Percentiles rank a stretch among this genome's conserved stretches.
Evolutionary conservation across 2,797 vertebrate species (phyloP).

Genomic region (Enteromius trimaculatus): DNA sequence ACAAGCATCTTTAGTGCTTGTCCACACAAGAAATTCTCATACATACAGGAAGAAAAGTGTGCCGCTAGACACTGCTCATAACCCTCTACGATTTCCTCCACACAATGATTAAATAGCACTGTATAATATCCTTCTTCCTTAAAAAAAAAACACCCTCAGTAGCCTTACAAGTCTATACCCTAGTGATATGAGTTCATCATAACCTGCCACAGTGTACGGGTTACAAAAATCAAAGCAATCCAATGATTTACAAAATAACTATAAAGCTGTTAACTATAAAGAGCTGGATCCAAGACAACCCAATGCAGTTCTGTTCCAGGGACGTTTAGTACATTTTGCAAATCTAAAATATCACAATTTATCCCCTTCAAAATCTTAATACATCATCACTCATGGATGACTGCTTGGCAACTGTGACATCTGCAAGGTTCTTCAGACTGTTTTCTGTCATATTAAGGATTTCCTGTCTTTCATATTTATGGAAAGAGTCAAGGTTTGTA

Average conservation of each 20-base stretch:
- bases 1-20: neutral
- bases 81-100: slow-evolving; percentile 72
- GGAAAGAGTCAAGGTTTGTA: neutral
- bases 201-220: neutral
- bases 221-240: neutral
- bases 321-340: neutral
- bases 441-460: neutral
- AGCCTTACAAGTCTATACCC: slow-evolving; percentile 41
- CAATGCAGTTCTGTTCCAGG: slow-evolving; percentile 1
- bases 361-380: neutral
- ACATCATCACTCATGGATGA: slow-evolving; percentile 9
- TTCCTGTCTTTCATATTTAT: neutral
- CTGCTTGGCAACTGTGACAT: neutral
- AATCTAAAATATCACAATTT: slow-evolving; percentile 1
- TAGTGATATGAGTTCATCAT: neutral
- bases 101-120: slow-evolving; percentile 20
- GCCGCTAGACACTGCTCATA: slow-evolving; percentile 77
- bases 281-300: neutral
- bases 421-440: neutral
- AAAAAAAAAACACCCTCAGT: slow-evolving; percentile 78
- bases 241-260: neutral
- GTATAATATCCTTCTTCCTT: slow-evolving; percentile 76
- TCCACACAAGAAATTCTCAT: neutral
- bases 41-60: slow-evolving; percentile 51
- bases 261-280: neutral